Evolutionary conservation across 1,140 invertebrate species (phyloP).

Genomic region (Thalassaphorura encarpata): DNA sequence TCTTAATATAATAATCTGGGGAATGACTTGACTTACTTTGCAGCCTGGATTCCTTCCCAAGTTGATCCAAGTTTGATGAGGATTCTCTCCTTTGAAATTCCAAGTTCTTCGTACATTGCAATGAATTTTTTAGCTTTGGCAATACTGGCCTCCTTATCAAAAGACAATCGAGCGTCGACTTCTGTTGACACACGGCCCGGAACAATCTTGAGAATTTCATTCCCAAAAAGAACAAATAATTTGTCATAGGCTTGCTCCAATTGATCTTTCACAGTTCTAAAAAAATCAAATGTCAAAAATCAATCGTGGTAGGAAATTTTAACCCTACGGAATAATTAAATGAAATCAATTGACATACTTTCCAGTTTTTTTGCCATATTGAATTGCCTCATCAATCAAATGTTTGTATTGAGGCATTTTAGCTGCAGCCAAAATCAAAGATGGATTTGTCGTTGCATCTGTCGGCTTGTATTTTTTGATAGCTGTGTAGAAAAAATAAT

Average conservation of each 20-base stretch:
- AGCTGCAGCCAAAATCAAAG: slow-evolving; percentile 86
- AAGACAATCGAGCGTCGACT: slow-evolving; percentile 95
- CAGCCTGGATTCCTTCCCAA: slow-evolving; percentile 98
- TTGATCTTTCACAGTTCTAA: slow-evolving; percentile 57
- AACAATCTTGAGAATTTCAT: slow-evolving; percentile 94
- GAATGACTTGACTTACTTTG: slow-evolving; percentile 53
- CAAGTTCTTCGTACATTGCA: slow-evolving; percentile 74
- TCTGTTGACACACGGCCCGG: slow-evolving; percentile 97
- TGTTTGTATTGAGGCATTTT: slow-evolving; percentile 81
- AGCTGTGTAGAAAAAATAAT: slow-evolving; percentile 50
- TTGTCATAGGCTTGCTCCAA: slow-evolving; percentile 76
- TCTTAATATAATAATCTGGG: background rate
- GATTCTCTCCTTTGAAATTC: slow-evolving; percentile 83
- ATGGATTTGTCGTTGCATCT: slow-evolving; percentile 99
- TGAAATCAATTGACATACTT: slow-evolving; percentile 42
- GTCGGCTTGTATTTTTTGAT: slow-evolving; percentile 95
- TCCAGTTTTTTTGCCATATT: slow-evolving; percentile 65
- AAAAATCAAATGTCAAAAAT: slow-evolving; percentile 33
- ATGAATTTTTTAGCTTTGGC: slow-evolving; percentile 82
- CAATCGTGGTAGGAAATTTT: background rate
- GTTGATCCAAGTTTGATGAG: slow-evolving; percentile 95
- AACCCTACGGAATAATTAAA: background rate
- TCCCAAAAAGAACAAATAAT: slow-evolving; percentile 89
- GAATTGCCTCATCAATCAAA: slow-evolving; percentile 78
- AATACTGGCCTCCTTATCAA: slow-evolving; percentile 84